phyloP scores from a whole-genome alignment of 2,888 invertebrate genomes.

The Rhogogaster chlorosoma region DNA sequence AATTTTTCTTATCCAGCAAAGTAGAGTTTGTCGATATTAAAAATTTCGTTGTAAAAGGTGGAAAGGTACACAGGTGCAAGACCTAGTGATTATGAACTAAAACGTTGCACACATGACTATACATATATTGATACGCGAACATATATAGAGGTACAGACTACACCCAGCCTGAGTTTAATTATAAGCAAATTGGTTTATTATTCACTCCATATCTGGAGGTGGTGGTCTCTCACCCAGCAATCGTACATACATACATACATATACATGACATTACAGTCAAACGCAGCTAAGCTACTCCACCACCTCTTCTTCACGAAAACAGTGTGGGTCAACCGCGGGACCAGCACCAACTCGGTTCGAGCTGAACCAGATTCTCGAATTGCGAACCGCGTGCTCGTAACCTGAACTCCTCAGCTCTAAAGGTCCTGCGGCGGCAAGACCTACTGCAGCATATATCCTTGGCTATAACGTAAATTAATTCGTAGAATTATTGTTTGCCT shows the following conservation, averaged over 20 bases:
- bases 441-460: slow-evolving; percentile 18
- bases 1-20: neutral
- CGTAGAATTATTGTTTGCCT: slow-evolving; percentile 43
- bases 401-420: slow-evolving; percentile 12
- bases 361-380: slow-evolving; percentile 24
- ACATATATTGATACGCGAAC: neutral
- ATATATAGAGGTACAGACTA: neutral
- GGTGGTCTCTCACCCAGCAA: neutral
- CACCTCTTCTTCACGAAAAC: slow-evolving; percentile 19
- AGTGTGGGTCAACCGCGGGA: slow-evolving; percentile 36
- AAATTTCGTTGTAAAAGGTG: neutral
- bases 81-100: neutral
- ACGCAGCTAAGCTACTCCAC: neutral
- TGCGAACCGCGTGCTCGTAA: slow-evolving; percentile 31
- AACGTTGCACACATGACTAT: neutral
- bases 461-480: slow-evolving; percentile 44
- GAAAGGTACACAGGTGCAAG: neutral
- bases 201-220: slow-evolving; percentile 54
- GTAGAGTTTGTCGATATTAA: neutral
- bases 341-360: neutral
- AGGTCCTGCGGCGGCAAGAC: neutral
- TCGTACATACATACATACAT: slow-evolving; percentile 21
- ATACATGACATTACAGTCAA: neutral
- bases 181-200: slow-evolving; percentile 68
- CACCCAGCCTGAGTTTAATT: slow-evolving; percentile 56